Base-by-base conservation (phyloP, 2,113 vertebrate genomes). In the Paramisgurnus dabryanus region DNA sequence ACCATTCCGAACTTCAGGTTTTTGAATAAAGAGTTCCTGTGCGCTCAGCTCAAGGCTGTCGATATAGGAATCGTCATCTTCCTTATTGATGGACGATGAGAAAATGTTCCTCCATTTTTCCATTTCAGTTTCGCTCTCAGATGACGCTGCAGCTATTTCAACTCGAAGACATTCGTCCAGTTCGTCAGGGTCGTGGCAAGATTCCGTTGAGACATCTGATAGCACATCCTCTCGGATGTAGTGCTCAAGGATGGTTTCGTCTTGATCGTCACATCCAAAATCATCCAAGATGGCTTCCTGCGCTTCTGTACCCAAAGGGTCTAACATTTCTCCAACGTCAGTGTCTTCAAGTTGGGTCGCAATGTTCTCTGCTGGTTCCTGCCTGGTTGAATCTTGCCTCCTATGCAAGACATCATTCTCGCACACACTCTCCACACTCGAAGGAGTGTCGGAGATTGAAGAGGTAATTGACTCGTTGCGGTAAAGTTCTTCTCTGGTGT, bases 21-120 rank as follows among this genome's bases (percentile, higher is more conserved):
- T 93, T 80, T 93, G 91, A 49, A 93, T 89, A 82, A 93, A 94
- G 53, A 93, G 91, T 34, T 93, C 93, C 71, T 92, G 91, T 34
- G 92, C 92, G 64, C 91, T 93, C 34, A 93, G 79, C 71, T 93
- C 80, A 67, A 93, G 90, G 79, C 86, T 91, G 72, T 93, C 92
- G 82, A 93, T 83, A 76, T 93, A 93, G 34, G 91, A 91, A 84
- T 94, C 93, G 22, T 94, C 93, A 11, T 93, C 92, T 84, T 94
- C 93, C 84, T 82, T 93, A 75, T 94, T 94, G 70, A 94, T 93
- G 7, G 93, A 93, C 40, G 93, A 94, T 22, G 93, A 93, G 78
- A 94, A 94, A 83, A 94, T 92, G 3, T 87, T 76, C 87, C 93
- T 89, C 93, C 93, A 94, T 83, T 93, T 94, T 1, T 89, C 93